Evolutionary conservation across 2,888 invertebrate species (phyloP), one percentile per base, ranked within the genome.

Genomic region (Chrysolina haemoptera): DNA sequence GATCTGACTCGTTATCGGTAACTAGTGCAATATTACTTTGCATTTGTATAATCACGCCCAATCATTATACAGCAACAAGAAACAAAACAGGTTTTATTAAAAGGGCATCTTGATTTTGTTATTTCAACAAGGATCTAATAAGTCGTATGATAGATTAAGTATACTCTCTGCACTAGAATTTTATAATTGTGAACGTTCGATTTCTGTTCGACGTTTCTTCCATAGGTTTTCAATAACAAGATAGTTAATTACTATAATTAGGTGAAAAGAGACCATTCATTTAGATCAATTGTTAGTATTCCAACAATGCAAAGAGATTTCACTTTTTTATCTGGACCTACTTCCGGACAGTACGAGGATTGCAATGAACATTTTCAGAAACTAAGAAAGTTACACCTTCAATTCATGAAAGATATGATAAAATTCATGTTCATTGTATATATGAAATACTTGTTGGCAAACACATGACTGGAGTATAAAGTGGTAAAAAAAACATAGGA

Each of bases 11-110:
- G 22, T 55, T 55, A 55, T 55, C 55, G 20, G 22, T 12, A 55
- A 55, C 55, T 55, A 55, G 55, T 22, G 55, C 55, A 55, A 55
- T 22, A 55, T 66, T 50, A 66, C 27, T 66, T 53, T 67, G 53
- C 55, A 66, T 66, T 66, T 50, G 66, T 66, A 50, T 14, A 53
- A 66, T 66, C 50, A 53, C 69, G 46, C 62, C 48, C 62, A 69
- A 27, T 46, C 62, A 48, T 40, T 69, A 27, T 48, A 69, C 12
- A 0, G 18, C 18, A 53, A 18, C 50, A 3, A 18, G 18, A 18
- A 55, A 55, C 55, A 22, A 18, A 55, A 55, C 55, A 22, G 55
- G 22, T 55, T 22, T 22, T 11, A 55, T 22, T 12, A 22, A 55
- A 55, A 55, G 55, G 55, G 55, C 55, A 55, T 55, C 55, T 55